Evolutionary conservation across 1,140 invertebrate genomes (phyloP).

Genomic region (Cherax quadricarinatus): DNA sequence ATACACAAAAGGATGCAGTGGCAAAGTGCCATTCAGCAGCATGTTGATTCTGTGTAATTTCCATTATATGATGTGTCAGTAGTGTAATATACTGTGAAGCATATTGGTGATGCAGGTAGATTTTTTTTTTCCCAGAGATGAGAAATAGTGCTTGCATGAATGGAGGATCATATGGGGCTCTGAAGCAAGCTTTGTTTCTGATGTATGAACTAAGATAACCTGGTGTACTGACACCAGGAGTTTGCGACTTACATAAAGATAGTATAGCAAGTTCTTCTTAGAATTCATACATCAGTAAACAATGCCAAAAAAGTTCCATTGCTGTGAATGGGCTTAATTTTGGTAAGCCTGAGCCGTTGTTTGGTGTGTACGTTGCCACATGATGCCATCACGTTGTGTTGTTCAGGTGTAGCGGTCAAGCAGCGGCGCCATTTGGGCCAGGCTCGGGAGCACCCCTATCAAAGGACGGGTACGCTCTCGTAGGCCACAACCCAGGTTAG

Average conservation of each 20-base stretch:
- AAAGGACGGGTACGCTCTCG: conserved; percentile 90
- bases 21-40: conserved; percentile 39
- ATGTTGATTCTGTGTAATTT: conserved; percentile 27
- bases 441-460: conserved; percentile 93
- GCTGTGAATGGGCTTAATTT: conserved; percentile 29
- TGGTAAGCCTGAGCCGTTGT: conserved; percentile 46
- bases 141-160: conserved; percentile 60
- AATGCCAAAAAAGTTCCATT: conserved; percentile 6
- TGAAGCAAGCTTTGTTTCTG: conserved; percentile 23
- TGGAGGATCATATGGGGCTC: conserved; percentile 17
- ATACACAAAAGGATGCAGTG: conserved; percentile 55
- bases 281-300: conserved; percentile 11
- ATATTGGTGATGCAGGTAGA: conserved; percentile 30
- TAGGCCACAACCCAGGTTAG: conserved; percentile 71
- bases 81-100: conserved; percentile 35
- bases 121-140: conserved; percentile 27
- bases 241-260: neutral
- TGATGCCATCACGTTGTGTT: conserved; percentile 71
- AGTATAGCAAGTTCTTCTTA: neutral
- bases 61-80: conserved; percentile 31
- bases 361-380: conserved; percentile 68
- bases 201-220: neutral
- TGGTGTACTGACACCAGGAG: neutral
- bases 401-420: conserved; percentile 85
- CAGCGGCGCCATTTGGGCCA: conserved; percentile 87